These are phyloP conservation scores for Gisinianus flammeolus DNA, from an alignment of 2,888 invertebrate species.

Conservation along the genomic window DNA sequence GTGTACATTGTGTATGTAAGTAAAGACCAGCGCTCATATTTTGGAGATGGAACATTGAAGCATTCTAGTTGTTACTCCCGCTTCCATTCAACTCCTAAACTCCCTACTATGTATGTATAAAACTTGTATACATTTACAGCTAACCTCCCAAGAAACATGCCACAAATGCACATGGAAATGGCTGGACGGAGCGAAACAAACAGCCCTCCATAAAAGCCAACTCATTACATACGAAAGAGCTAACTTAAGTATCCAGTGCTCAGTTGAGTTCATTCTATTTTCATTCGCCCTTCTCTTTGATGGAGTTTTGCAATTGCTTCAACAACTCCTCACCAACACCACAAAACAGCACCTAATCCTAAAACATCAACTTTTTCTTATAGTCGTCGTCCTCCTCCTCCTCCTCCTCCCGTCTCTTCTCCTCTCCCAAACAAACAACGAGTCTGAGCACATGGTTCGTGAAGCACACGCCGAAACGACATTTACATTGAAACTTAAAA, in stretches of 20 bases:
- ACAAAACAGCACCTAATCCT: conserved; percentile 23
- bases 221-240: conserved; percentile 23
- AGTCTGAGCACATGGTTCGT: neutral
- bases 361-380: conserved; percentile 25
- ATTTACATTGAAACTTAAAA: conserved; percentile 43
- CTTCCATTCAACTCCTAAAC: too few species aligned
- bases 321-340: conserved; percentile 29
- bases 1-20: too few species aligned
- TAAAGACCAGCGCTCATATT: too few species aligned
- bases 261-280: conserved; percentile 27
- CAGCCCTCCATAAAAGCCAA: conserved; percentile 13
- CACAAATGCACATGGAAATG: conserved; percentile 2
- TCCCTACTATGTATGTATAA: too few species aligned
- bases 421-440: neutral
- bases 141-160: neutral
- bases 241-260: conserved; percentile 19
- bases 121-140: neutral
- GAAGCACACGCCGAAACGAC: conserved; percentile 23
- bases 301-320: conserved; percentile 31
- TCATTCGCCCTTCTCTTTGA: conserved; percentile 20
- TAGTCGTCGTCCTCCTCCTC: neutral
- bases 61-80: too few species aligned
- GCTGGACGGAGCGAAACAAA: neutral
- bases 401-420: neutral
- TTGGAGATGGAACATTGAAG: too few species aligned